phyloP scores from a whole-genome alignment of 2,113 vertebrate species.

The Acrocephalus kingi region DNA sequence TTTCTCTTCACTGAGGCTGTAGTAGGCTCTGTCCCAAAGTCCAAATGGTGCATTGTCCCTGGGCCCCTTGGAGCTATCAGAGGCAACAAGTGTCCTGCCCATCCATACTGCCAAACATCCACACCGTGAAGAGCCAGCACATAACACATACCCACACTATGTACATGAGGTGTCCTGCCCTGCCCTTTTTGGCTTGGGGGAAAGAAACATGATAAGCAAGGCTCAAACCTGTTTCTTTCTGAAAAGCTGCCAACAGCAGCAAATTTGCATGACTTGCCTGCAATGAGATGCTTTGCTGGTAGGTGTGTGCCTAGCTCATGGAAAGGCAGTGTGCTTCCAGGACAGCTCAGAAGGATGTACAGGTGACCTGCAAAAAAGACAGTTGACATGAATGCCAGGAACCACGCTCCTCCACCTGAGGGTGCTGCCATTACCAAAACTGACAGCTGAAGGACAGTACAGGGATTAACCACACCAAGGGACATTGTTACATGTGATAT shows the following conservation, averaged over 20 bases:
- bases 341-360: neutral
- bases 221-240: neutral
- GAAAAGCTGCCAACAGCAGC: neutral
- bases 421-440: neutral
- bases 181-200: neutral
- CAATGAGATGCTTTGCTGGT: neutral
- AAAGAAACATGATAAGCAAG: neutral
- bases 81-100: neutral
- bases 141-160: accelerated
- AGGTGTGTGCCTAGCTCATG: neutral
- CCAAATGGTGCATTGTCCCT: neutral
- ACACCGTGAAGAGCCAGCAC: accelerated
- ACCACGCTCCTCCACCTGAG: accelerated
- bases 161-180: neutral
- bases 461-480: neutral
- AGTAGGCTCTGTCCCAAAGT: neutral
- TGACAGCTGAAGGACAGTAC: neutral
- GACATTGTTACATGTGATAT: neutral
- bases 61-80: accelerated
- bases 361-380: neutral
- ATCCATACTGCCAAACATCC: accelerated
- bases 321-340: neutral
- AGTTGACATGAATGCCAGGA: neutral
- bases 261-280: neutral
- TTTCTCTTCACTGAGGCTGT: neutral